Conservation (phyloP, 2,797 vertebrate species). For the Muscicapa comitata region DNA sequence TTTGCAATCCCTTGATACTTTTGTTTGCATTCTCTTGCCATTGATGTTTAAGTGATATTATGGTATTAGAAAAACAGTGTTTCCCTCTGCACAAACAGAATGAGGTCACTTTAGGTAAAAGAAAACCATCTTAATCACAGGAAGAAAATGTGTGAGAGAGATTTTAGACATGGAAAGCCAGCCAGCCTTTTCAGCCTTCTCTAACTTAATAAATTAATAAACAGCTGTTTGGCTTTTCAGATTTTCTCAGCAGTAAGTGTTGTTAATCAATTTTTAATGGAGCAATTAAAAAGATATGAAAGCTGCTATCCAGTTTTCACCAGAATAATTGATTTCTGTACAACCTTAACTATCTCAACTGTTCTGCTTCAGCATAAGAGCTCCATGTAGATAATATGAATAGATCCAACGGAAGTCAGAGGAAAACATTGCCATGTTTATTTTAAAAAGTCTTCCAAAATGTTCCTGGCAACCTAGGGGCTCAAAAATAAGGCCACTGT, state of each 20-base stretch:
- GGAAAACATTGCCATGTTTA: not conserved
- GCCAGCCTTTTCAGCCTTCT: not conserved
- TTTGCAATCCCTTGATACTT: not conserved
- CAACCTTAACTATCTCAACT: not conserved
- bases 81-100: not conserved
- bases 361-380: constrained; percentile 13
- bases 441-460: not conserved
- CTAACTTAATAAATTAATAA: constrained; percentile 25
- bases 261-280: constrained; percentile 68
- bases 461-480: not conserved
- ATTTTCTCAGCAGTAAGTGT: constrained; percentile 50
- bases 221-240: constrained; percentile 48
- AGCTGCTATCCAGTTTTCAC: not conserved
- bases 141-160: not conserved
- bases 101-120: constrained; percentile 45
- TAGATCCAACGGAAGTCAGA: not conserved
- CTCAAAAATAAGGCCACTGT: not conserved
- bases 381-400: not conserved
- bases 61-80: not conserved
- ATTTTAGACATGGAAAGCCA: not conserved
- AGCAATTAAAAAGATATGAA: constrained; percentile 29
- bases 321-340: constrained; percentile 53
- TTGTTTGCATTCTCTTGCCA: not conserved
- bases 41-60: not conserved
- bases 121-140: not conserved